Percentiles rank a stretch among this genome's conserved stretches.
phyloP scores from a whole-genome alignment of 2,888 invertebrate genomes.

The Thymelicus acteon region DNA sequence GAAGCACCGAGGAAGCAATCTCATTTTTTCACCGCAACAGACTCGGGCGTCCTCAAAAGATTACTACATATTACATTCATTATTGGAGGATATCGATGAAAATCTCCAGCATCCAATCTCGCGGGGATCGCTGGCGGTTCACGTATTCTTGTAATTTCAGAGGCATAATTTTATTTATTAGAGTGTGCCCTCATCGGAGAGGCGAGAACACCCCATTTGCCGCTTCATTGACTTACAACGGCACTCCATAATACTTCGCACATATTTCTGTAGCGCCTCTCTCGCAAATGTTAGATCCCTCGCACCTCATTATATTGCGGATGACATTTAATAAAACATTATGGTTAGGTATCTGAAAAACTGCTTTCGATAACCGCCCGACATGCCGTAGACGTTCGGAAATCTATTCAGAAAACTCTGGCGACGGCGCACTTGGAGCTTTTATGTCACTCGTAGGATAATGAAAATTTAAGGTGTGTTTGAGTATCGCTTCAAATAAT shows the following conservation, averaged over 20 bases:
- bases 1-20: slow-evolving; percentile 19
- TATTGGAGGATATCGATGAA: slow-evolving; percentile 78
- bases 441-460: slow-evolving; percentile 14
- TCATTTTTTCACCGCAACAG: slow-evolving; percentile 57
- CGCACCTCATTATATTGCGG: slow-evolving; percentile 84
- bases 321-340: slow-evolving; percentile 85
- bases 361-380: slow-evolving; percentile 73
- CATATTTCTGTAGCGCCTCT: slow-evolving; percentile 83
- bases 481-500: slow-evolving; percentile 1
- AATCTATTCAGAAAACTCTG: slow-evolving; percentile 37
- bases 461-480: slow-evolving; percentile 9
- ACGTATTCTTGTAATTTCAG: slow-evolving; percentile 84
- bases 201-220: slow-evolving; percentile 82
- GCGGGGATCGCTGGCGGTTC: slow-evolving; percentile 70
- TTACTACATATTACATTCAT: slow-evolving; percentile 80
- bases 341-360: slow-evolving; percentile 66
- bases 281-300: slow-evolving; percentile 73
- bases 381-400: slow-evolving; percentile 36
- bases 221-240: slow-evolving; percentile 85
- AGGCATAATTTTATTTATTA: slow-evolving; percentile 85
- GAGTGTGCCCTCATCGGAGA: slow-evolving; percentile 75
- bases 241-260: slow-evolving; percentile 83
- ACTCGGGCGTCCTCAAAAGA: slow-evolving; percentile 58
- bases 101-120: slow-evolving; percentile 81
- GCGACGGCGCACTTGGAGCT: slow-evolving; percentile 19